Evolutionary conservation across 2,888 invertebrate genomes (phyloP), one percentile per base, ranked within the genome.

Genomic region (Thyatira batis): DNA sequence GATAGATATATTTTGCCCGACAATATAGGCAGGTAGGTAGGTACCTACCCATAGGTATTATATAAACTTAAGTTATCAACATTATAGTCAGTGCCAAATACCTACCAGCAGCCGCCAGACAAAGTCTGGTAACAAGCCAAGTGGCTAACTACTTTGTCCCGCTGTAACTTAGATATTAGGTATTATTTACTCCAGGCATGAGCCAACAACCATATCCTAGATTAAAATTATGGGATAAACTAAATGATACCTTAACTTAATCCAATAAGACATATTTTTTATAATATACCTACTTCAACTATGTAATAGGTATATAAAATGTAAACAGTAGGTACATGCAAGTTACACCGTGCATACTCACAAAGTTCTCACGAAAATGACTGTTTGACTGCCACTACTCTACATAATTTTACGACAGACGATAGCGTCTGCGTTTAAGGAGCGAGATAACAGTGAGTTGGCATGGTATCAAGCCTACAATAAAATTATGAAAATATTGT

Each of bases 401-500:
- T 69, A 69, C 67, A 65, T 66, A 62, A 78, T 73, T 76, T 76
- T 76, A 78, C 56, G 68, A 67, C 52, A 39, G 58, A 54, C 61
- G 65, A 70, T 70, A 76, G 65, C 65, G 64, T 53, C 60, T 67
- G 70, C 62, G 68, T 68, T 70, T 72, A 76, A 71, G 69, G 63
- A 65, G 60, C 63, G 59, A 78, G 72, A 81, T 78, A 79, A 70
- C 69, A 63, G 65, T 70, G 62, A 69, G 59, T 77, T 79, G 76
- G 76, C 76, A 71, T 69, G 64, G 61, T 71, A 65, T 74, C 76
- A 69, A 71, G 71, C 58, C 60, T 65, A 65, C 71, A 65, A 76
- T 78, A 73, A 76, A 79, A 78, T 77, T 74, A 77, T 73, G 69
- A 76, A 77, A 77, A 78, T 77, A 78, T 67, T 65, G 68, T 30